Base-by-base conservation (phyloP, 2,113 vertebrate species). In the Lagopus muta region DNA sequence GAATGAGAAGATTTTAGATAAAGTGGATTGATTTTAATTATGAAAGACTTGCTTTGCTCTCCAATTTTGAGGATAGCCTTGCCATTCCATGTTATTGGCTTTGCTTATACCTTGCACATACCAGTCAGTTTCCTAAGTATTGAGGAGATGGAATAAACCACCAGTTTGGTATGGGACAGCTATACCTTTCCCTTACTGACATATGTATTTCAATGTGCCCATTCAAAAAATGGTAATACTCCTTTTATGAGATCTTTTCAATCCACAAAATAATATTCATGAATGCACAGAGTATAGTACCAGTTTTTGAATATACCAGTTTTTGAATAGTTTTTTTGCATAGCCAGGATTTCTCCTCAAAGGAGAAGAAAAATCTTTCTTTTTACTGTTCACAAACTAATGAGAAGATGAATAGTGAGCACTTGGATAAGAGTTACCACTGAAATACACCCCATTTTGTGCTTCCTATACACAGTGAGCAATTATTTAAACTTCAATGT, bases 241-340 rank as follows among this genome's bases (percentile, higher is more conserved):
- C 55, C 36, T 71, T 42, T 60, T 45, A 45, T 20, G 32, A 15
- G 16, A 69, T 0, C 11, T 86, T 64, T 57, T 40, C 13, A 38
- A 30, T 12, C 11, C 3, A 0, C 32, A 24, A 5, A 25, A 10
- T 32, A 77, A 6, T 2, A 2, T 21, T n/a, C 13, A 8, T 62
- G 32, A 34, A 14, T 6, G 11, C 8, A 57, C 6, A 38, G 27
- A 40, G 8, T 4, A 11, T n/a, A 25, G 12, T 50, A 90, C 64
- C n/a, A 36, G 8, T 4, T 40, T 40, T 13, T 12, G 40, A 40
- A 40, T 40, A 10, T 50, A 90, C 64, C n/a, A 45, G 14, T 5
- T 84, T 83, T 81, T 62, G 30, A 22, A 67, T 64, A 75, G 27
- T n/a, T 13, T 11, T 61, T 78, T 19, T 52, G 4, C 28, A 57